Evolutionary conservation across 2,113 vertebrate species (phyloP).

Genomic region (Psettodes erumei): DNA sequence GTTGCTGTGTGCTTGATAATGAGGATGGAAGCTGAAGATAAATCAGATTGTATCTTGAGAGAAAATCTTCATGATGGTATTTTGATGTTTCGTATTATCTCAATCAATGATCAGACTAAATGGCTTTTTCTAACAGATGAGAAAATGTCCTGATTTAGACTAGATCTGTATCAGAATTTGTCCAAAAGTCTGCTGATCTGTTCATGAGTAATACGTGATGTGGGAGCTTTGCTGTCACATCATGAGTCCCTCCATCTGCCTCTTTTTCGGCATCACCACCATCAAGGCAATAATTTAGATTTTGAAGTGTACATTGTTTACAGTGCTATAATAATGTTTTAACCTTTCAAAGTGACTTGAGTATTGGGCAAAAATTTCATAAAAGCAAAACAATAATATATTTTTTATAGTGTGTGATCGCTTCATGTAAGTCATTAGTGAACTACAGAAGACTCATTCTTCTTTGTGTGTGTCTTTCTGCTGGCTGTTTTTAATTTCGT

Average conservation of each 20-base stretch:
- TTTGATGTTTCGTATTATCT: not conserved
- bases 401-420: no score
- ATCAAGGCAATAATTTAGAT: not conserved
- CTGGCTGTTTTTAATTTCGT: not conserved
- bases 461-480: not conserved
- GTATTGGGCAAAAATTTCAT: no score
- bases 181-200: conserved; percentile 44
- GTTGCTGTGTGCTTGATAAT: not conserved
- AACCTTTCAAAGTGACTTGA: not conserved
- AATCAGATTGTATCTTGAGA: not conserved
- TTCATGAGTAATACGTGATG: conserved; percentile 47
- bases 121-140: conserved; percentile 21
- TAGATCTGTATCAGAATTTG: conserved; percentile 53
- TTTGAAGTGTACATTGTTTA: not conserved
- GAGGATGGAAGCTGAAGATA: not conserved
- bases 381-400: no score
- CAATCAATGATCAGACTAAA: not conserved
- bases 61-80: not conserved
- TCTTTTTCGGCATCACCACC: conserved; percentile 6
- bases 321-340: not conserved
- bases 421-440: not conserved
- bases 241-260: conserved; percentile 56
- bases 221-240: conserved; percentile 17
- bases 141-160: conserved; percentile 18
- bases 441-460: not conserved